phyloP scores from a whole-genome alignment of 2,888 invertebrate species.

The Seira sanloemensis region DNA sequence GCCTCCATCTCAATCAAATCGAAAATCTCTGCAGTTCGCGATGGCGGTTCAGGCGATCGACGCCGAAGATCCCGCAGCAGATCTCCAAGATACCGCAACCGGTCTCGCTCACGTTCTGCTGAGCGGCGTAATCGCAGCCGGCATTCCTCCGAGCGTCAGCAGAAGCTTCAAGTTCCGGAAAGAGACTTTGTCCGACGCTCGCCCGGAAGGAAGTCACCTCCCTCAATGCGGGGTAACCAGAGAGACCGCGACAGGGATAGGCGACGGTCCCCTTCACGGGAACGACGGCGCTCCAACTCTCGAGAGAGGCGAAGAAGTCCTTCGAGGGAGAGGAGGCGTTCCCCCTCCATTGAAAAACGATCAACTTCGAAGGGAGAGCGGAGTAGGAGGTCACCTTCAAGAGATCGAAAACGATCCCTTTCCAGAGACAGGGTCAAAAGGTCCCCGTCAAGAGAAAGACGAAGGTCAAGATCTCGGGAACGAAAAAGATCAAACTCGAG shows the following conservation, averaged over 20 bases:
- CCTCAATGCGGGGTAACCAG: slow-evolving; percentile 22
- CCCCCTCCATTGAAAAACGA: slow-evolving; percentile 21
- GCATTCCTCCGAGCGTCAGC: slow-evolving; percentile 37
- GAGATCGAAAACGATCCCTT: slow-evolving; percentile 14
- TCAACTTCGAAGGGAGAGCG: slow-evolving; percentile 12
- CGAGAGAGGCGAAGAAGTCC: slow-evolving; percentile 26
- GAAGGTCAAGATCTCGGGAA: slow-evolving; percentile 74
- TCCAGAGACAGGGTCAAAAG: slow-evolving; percentile 17
- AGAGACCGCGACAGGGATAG: slow-evolving; percentile 34
- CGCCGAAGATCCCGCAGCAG: slow-evolving; percentile 24
- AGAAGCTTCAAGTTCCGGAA: neutral
- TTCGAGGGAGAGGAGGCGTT: slow-evolving; percentile 36
- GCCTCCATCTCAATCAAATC: slow-evolving; percentile 2
- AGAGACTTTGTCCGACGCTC: slow-evolving; percentile 22
- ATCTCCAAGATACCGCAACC: slow-evolving; percentile 32
- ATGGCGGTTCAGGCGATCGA: neutral
- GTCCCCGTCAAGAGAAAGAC: slow-evolving; percentile 76
- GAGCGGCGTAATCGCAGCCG: slow-evolving; percentile 37
- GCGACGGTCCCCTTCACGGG: slow-evolving; percentile 31
- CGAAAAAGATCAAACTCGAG: slow-evolving; percentile 75
- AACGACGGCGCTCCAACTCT: slow-evolving; percentile 10
- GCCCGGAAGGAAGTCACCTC: slow-evolving; percentile 25
- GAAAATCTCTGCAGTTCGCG: slow-evolving; percentile 31
- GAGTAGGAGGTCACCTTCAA: slow-evolving; percentile 35
- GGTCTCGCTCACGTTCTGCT: slow-evolving; percentile 42